Evolutionary conservation across 2,888 invertebrate genomes (phyloP).

Genomic region (Marronus borbonicus): DNA sequence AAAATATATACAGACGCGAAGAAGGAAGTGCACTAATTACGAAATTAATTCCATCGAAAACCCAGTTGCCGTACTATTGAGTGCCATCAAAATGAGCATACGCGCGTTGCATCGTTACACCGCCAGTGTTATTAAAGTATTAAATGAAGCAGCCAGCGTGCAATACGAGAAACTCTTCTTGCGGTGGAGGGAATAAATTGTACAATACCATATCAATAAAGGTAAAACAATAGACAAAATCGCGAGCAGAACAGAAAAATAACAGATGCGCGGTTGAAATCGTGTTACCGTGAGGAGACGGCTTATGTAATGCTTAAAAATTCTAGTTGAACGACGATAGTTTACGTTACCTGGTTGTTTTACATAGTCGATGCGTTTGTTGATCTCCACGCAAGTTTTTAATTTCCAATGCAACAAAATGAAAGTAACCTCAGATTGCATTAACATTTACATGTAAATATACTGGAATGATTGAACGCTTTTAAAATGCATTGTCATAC

Average conservation of each 20-base stretch:
- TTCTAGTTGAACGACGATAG: not conserved
- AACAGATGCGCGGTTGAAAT: not conserved
- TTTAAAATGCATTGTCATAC: too few species aligned
- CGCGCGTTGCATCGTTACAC: not conserved
- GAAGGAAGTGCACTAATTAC: slow-evolving; percentile 22
- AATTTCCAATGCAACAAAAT: not conserved
- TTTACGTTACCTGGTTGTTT: not conserved
- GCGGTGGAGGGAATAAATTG: not conserved
- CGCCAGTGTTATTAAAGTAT: not conserved
- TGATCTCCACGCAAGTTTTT: not conserved
- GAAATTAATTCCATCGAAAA: slow-evolving; percentile 18
- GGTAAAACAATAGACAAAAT: not conserved
- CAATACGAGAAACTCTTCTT: not conserved
- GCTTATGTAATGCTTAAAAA: not conserved
- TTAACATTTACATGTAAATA: too few species aligned
- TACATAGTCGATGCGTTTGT: not conserved
- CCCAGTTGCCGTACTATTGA: not conserved
- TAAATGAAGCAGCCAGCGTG: not conserved
- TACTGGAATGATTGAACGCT: too few species aligned
- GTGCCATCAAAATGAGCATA: not conserved
- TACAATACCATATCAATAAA: not conserved
- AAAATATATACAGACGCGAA: not conserved
- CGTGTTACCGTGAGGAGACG: not conserved
- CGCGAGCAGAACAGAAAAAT: not conserved
- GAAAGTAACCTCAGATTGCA: not conserved